phyloP scores from a whole-genome alignment of 2,113 vertebrate species.

The Pica pica region DNA sequence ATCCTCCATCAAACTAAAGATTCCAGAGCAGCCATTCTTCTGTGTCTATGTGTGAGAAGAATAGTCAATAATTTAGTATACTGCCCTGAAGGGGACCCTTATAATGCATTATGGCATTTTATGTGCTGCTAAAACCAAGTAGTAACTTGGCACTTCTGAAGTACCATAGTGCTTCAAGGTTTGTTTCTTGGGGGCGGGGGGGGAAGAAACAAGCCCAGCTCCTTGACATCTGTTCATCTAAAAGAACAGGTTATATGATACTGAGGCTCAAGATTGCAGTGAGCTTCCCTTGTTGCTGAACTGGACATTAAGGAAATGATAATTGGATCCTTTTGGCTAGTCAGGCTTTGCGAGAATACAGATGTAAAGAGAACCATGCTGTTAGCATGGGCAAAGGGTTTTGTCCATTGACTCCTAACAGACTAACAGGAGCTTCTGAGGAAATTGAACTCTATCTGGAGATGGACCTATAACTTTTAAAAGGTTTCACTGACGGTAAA shows the following conservation, averaged over 20 bases:
- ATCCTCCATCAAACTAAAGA: background rate
- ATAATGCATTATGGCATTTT: background rate
- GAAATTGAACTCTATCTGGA: background rate
- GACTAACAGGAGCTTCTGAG: background rate
- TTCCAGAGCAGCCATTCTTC: background rate
- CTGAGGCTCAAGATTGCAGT: background rate
- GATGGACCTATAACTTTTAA: background rate
- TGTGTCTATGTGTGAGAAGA: background rate
- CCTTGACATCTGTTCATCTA: background rate
- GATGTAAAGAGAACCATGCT: background rate
- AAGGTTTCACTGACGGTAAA: background rate
- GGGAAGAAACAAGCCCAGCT: background rate
- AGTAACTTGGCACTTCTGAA: background rate
- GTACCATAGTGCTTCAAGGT: fast-evolving
- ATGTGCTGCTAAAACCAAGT: background rate
- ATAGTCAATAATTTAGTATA: background rate
- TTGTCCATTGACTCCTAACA: background rate
- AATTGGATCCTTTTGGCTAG: background rate
- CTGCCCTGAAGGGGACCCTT: background rate
- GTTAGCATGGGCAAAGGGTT: background rate
- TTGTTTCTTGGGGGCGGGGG: background rate
- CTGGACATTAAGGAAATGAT: background rate
- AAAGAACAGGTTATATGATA: background rate
- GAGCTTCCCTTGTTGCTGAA: background rate
- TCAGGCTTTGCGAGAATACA: background rate